Evolutionary conservation across 2,797 vertebrate species (phyloP).

Genomic region (Lates japonicus): DNA sequence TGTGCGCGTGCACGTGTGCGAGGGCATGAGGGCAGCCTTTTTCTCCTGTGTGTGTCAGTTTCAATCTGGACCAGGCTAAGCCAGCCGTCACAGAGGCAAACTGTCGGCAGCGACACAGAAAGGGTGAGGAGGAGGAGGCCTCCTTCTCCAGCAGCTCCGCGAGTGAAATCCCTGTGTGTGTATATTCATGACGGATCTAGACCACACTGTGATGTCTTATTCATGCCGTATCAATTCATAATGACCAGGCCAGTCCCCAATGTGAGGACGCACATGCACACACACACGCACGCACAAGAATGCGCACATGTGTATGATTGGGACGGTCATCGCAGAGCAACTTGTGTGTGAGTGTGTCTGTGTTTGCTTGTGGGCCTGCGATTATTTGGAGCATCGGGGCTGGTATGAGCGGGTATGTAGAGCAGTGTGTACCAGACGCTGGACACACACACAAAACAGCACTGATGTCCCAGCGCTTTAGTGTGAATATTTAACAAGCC

Average conservation of each 20-base stretch:
- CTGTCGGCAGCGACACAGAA: constrained; percentile 68
- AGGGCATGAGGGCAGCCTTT: constrained; percentile 71
- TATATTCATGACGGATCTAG: constrained; percentile 84
- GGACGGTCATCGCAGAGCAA: constrained; percentile 60
- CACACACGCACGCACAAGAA: constrained; percentile 40
- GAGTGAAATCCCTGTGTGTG: constrained; percentile 80
- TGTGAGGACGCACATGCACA: constrained; percentile 43
- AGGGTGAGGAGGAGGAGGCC: constrained; percentile 52
- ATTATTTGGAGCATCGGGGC: constrained; percentile 70
- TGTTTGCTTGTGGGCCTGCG: constrained; percentile 19
- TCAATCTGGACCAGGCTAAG: constrained; percentile 74
- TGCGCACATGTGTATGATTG: constrained; percentile 39
- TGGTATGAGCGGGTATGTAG: constrained; percentile 59
- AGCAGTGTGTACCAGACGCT: constrained; percentile 69
- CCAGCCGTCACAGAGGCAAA: constrained; percentile 70
- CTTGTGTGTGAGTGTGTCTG: constrained; percentile 19
- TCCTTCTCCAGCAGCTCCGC: constrained; percentile 52
- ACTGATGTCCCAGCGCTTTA: constrained; percentile 80
- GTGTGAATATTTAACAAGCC: constrained; percentile 84
- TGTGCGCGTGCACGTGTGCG: constrained; percentile 28
- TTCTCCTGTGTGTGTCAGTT: constrained; percentile 76
- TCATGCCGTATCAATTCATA: constrained; percentile 87
- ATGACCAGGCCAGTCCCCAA: constrained; percentile 78
- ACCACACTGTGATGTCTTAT: constrained; percentile 86
- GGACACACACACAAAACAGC: constrained; percentile 64